phyloP scores from a whole-genome alignment of 2,888 invertebrate species.

The Epinotia demarniana region DNA sequence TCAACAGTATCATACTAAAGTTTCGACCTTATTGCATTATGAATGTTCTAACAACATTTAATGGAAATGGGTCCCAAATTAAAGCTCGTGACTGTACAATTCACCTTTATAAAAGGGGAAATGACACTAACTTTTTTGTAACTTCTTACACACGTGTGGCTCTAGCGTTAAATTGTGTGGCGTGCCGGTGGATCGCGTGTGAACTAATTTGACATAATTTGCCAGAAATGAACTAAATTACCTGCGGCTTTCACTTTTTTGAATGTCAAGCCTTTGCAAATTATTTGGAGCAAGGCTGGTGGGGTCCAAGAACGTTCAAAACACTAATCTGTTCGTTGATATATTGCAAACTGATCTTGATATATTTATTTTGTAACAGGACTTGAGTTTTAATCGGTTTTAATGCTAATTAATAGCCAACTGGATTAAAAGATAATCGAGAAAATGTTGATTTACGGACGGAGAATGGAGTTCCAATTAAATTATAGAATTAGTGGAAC shows the following conservation, averaged over 20 bases:
- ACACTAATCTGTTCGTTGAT: slow-evolving; percentile 21
- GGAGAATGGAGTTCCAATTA: slow-evolving; percentile 28
- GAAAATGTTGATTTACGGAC: slow-evolving; percentile 21
- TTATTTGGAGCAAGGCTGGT: slow-evolving; percentile 51
- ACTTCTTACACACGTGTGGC: slow-evolving; percentile 7
- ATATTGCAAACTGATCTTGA: background rate
- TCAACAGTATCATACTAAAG: no score
- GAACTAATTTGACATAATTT: slow-evolving; percentile 57
- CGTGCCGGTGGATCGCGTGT: slow-evolving; percentile 64
- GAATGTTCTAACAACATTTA: no score
- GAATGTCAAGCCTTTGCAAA: slow-evolving; percentile 50
- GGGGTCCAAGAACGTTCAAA: background rate
- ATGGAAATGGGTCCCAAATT: no score
- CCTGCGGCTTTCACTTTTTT: slow-evolving; percentile 64
- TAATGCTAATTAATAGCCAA: slow-evolving; percentile 33
- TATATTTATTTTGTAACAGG: slow-evolving; percentile 23
- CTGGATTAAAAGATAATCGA: slow-evolving; percentile 25
- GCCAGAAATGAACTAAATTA: slow-evolving; percentile 63
- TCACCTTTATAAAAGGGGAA: no score
- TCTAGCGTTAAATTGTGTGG: slow-evolving; percentile 36
- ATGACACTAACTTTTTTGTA: background rate
- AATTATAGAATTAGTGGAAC: slow-evolving; percentile 2
- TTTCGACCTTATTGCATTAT: no score
- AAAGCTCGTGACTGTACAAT: no score
- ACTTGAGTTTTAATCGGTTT: slow-evolving; percentile 31